phyloP scores from a whole-genome alignment of 2,888 invertebrate genomes.

The Dryocosmus kuriphilus region DNA sequence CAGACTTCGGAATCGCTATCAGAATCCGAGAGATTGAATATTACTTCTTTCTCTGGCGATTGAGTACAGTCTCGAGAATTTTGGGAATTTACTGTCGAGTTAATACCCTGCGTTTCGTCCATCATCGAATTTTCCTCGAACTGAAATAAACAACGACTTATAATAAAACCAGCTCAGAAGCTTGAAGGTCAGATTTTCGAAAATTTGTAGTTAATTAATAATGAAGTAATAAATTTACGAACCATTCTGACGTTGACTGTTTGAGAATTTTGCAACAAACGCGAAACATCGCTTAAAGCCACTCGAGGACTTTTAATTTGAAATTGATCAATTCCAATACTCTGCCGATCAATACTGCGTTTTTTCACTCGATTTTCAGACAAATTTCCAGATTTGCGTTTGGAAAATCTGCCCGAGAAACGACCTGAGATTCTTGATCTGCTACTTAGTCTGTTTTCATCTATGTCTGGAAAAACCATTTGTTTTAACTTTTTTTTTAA shows the following conservation, averaged over 20 bases:
- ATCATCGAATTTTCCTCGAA: constrained; percentile 42
- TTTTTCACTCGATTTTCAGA: constrained; percentile 50
- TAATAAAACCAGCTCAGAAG: not conserved
- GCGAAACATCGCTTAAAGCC: constrained; percentile 71
- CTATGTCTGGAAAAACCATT: constrained; percentile 55
- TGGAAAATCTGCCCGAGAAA: constrained; percentile 60
- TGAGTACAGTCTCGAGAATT: constrained; percentile 27
- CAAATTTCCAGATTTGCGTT: constrained; percentile 58
- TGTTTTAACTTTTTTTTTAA: constrained; percentile 21
- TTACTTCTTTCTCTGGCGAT: not conserved
- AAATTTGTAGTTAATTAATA: not conserved
- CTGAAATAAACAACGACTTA: constrained; percentile 34
- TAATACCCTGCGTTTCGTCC: constrained; percentile 33
- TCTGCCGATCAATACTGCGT: constrained; percentile 37
- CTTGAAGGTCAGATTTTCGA: not conserved
- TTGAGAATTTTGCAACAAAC: constrained; percentile 69
- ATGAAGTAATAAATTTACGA: constrained; percentile 42
- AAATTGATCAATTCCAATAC: not conserved
- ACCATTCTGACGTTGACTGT: constrained; percentile 68
- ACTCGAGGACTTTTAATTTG: constrained; percentile 68
- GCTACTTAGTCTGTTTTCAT: constrained; percentile 58
- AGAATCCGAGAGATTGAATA: constrained; percentile 1
- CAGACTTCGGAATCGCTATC: constrained; percentile 10
- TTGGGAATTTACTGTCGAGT: constrained; percentile 48
- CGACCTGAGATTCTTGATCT: constrained; percentile 58